phyloP scores from a whole-genome alignment of 2,113 vertebrate genomes.

The Poeciliopsis retropinna region DNA sequence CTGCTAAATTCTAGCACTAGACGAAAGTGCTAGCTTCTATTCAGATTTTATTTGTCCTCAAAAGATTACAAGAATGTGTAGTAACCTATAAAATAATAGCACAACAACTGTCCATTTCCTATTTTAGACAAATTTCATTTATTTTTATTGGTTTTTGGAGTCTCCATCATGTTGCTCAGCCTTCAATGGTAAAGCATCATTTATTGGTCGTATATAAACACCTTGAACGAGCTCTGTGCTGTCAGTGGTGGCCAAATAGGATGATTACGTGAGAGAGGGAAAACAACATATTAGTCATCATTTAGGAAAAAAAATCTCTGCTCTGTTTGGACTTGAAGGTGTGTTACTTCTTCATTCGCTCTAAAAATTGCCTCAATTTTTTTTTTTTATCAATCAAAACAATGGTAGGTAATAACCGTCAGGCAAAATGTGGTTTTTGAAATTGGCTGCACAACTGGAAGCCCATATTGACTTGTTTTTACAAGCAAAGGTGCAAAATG shows the following conservation, averaged over 20 bases:
- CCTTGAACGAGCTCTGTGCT: constrained; percentile 69
- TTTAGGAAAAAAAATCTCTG: constrained; percentile 56
- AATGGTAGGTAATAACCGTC: constrained; percentile 74
- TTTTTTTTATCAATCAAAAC: constrained; percentile 82
- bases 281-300: constrained; percentile 78
- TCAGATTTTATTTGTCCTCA: too few relatives aligned
- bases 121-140: constrained; percentile 43
- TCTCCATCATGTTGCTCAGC: constrained; percentile 29
- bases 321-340: constrained; percentile 68
- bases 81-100: constrained; percentile 2
- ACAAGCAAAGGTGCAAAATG: constrained; percentile 34
- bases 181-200: constrained; percentile 44
- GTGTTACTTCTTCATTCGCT: constrained; percentile 67
- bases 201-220: constrained; percentile 65
- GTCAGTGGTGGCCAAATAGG: constrained; percentile 69
- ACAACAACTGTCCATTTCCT: constrained; percentile 35
- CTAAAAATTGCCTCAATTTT: constrained; percentile 82
- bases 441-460: constrained; percentile 60
- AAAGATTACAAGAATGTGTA: background rate
- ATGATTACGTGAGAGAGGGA: constrained; percentile 74
- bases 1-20: too few relatives aligned
- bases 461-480: constrained; percentile 38
- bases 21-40: too few relatives aligned
- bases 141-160: constrained; percentile 54
- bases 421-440: constrained; percentile 62